Evolutionary conservation across 37 sponge, comb jelly and placozoan genomes (phyloP).

Genomic region (Hexactinellida sp.): DNA sequence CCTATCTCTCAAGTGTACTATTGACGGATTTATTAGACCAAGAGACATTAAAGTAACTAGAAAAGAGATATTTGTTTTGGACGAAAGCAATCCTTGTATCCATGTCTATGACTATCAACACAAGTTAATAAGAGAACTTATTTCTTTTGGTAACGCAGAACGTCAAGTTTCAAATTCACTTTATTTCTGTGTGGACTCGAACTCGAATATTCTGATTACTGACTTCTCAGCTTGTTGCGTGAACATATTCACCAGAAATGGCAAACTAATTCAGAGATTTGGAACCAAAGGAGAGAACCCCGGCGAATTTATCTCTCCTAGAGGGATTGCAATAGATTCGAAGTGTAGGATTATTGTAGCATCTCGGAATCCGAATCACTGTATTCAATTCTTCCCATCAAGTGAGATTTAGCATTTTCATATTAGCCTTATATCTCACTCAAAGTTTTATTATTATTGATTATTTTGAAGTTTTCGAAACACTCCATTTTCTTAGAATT

Average conservation of each 20-base stretch:
- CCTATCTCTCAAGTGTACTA: not conserved
- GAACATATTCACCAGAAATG: not conserved
- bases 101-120: not conserved
- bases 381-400: conserved; percentile 1
- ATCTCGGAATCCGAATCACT: not conserved
- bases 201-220: not conserved
- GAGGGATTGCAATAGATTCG: not conserved
- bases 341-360: not conserved
- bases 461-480: too few relatives aligned
- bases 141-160: not conserved
- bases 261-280: not conserved
- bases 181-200: not conserved
- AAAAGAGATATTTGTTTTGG: not conserved
- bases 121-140: not conserved
- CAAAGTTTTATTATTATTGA: too few relatives aligned
- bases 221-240: not conserved
- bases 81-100: not conserved
- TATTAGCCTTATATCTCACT: too few relatives aligned
- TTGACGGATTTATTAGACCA: not conserved
- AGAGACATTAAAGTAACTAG: not conserved
- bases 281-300: not conserved
- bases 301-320: not conserved
- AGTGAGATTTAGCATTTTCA: too few relatives aligned
- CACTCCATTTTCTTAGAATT: too few relatives aligned
- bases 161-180: not conserved